Evolutionary conservation across 1,140 invertebrate genomes (phyloP).

Genomic region (Drosophila melanica): DNA sequence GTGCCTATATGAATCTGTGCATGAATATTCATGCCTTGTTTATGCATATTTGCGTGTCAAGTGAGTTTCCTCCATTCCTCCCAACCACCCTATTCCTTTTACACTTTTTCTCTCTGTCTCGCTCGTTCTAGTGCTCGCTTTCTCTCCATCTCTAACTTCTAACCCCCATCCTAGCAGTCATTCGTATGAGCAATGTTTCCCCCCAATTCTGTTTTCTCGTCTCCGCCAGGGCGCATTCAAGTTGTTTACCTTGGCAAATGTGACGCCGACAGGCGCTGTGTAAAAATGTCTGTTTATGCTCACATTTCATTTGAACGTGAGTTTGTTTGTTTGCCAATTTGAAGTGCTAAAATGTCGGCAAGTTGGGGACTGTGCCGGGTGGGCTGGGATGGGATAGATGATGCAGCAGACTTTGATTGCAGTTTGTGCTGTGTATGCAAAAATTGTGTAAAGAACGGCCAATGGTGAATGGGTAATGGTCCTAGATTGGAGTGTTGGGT

Average conservation of each 20-base stretch:
- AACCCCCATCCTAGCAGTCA: slow-evolving; percentile 30
- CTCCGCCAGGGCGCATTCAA: slow-evolving; percentile 51
- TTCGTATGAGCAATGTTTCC: slow-evolving; percentile 22
- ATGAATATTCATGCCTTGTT: slow-evolving; percentile 83
- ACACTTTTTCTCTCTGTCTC: slow-evolving; percentile 42
- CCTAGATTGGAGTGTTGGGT: slow-evolving; percentile 20
- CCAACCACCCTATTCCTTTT: neutral
- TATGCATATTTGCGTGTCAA: slow-evolving; percentile 83
- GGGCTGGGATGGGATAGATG: slow-evolving; percentile 14
- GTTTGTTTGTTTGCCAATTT: slow-evolving; percentile 80
- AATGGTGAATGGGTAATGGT: slow-evolving; percentile 19
- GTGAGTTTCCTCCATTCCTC: slow-evolving; percentile 52
- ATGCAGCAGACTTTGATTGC: slow-evolving; percentile 64
- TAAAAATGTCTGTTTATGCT: slow-evolving; percentile 81
- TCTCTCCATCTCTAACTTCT: slow-evolving; percentile 6
- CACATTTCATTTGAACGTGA: slow-evolving; percentile 81
- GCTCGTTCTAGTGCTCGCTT: slow-evolving; percentile 18
- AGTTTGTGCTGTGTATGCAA: slow-evolving; percentile 71
- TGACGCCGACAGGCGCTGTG: slow-evolving; percentile 45
- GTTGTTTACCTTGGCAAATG: slow-evolving; percentile 68
- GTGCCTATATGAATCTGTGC: slow-evolving; percentile 48
- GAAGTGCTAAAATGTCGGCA: slow-evolving; percentile 62
- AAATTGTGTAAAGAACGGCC: slow-evolving; percentile 13
- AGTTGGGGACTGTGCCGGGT: slow-evolving; percentile 5
- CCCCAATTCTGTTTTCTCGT: slow-evolving; percentile 8